phyloP scores from a whole-genome alignment of 2,797 vertebrate species.

The Podarcis lilfordi region DNA sequence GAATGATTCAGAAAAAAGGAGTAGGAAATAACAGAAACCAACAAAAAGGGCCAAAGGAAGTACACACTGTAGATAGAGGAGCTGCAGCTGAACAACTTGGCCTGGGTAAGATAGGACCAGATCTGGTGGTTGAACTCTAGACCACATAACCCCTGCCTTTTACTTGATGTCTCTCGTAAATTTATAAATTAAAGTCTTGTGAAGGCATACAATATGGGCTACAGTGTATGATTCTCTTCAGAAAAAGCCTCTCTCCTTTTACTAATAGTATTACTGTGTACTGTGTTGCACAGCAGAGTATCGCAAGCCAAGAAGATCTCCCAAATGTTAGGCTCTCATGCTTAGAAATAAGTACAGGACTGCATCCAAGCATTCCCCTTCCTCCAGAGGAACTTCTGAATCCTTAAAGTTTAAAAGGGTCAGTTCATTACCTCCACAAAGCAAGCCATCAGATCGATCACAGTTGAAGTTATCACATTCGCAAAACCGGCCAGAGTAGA shows the following conservation, averaged over 20 bases:
- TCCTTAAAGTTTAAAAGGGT: not conserved
- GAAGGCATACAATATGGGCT: not conserved
- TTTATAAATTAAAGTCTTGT: not conserved
- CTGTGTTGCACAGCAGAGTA: not conserved
- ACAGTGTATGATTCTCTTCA: not conserved
- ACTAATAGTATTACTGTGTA: not conserved
- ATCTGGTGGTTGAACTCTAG: not conserved
- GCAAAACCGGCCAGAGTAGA: slow-evolving; percentile 93
- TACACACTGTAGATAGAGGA: too few species aligned
- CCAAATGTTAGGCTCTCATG: not conserved
- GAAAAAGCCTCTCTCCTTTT: not conserved
- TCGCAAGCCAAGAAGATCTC: not conserved
- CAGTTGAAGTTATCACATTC: slow-evolving; percentile 99
- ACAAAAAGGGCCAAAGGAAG: too few species aligned
- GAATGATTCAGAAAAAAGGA: too few species aligned
- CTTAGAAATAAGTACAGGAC: not conserved
- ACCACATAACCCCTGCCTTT: not conserved
- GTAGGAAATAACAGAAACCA: too few species aligned
- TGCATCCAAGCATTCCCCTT: not conserved
- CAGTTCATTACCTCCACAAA: slow-evolving; percentile 90
- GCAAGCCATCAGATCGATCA: slow-evolving; percentile 91
- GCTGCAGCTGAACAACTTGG: too few species aligned
- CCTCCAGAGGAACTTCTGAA: not conserved
- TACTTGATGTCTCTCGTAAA: not conserved
- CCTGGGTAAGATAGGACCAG: not conserved